phyloP scores from a whole-genome alignment of 2,888 invertebrate species.

The Synergus itoensis region DNA sequence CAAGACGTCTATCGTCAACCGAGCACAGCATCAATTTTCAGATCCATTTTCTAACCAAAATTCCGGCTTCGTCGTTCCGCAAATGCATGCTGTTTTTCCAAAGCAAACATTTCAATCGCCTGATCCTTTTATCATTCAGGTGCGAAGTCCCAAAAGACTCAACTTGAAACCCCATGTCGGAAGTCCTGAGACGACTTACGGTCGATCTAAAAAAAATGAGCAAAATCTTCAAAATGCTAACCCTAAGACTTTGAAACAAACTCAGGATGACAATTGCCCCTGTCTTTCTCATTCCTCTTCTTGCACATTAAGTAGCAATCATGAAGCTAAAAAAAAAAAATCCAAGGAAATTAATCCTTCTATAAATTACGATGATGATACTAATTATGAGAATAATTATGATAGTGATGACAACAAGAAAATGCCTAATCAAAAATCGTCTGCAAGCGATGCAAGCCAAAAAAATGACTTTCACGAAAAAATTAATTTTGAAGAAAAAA shows the following conservation, averaged over 20 bases:
- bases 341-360: neutral
- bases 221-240: neutral
- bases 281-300: neutral
- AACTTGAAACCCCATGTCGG: constrained; percentile 67
- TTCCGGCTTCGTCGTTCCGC: neutral
- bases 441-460: neutral
- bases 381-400: neutral
- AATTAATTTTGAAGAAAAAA: neutral
- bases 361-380: neutral
- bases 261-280: neutral
- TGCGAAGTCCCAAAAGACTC: constrained; percentile 64
- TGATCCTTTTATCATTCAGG: constrained; percentile 65
- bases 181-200: constrained; percentile 65
- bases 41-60: neutral
- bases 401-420: neutral
- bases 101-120: constrained; percentile 60
- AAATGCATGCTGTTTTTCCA: neutral
- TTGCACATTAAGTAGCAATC: neutral
- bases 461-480: neutral
- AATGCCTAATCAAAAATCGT: too few species aligned
- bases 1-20: constrained; percentile 4
- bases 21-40: neutral
- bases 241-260: neutral
- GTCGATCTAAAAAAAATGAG: neutral
- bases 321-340: neutral